These are phyloP conservation scores for Poecilia wingei DNA, from an alignment of 2,797 vertebrate species.

Conservation along the genomic window DNA sequence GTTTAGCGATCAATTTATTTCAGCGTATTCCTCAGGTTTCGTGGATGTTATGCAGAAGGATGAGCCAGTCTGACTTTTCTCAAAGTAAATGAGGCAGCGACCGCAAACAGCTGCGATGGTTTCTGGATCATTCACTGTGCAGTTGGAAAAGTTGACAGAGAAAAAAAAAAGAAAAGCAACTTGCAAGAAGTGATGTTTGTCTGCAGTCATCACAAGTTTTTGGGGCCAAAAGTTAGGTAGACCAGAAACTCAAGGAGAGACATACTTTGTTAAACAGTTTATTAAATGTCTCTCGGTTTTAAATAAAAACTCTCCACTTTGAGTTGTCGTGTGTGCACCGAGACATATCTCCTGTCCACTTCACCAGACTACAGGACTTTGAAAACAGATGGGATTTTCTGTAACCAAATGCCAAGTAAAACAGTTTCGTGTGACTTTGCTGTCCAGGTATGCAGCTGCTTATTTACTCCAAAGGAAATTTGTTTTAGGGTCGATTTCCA, in stretches of 20 bases:
- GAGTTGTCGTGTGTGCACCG: constrained; percentile 30
- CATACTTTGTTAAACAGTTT: constrained; percentile 63
- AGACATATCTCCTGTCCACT: constrained; percentile 22
- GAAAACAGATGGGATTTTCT: constrained; percentile 33
- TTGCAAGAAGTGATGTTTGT: constrained; percentile 51
- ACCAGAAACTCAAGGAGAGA: constrained; percentile 27
- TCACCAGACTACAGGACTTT: background rate
- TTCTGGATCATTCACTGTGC: constrained; percentile 37
- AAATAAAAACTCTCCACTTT: constrained; percentile 52
- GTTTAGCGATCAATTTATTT: too few species aligned
- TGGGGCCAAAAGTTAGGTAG: constrained; percentile 23
- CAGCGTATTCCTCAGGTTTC: background rate
- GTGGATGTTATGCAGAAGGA: background rate
- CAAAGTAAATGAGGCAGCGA: constrained; percentile 22
- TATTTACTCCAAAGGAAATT: constrained; percentile 64
- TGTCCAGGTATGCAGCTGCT: constrained; percentile 62
- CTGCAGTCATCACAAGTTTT: constrained; percentile 44
- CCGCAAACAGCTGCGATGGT: constrained; percentile 70
- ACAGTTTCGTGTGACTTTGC: constrained; percentile 44
- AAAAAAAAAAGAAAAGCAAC: constrained; percentile 34
- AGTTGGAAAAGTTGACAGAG: constrained; percentile 53
- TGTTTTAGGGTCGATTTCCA: constrained; percentile 69
- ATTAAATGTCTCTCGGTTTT: constrained; percentile 39
- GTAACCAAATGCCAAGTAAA: constrained; percentile 41
- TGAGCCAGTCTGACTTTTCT: constrained; percentile 6